Conservation (phyloP, 2,113 vertebrate species). For the Actinemys pallida region DNA sequence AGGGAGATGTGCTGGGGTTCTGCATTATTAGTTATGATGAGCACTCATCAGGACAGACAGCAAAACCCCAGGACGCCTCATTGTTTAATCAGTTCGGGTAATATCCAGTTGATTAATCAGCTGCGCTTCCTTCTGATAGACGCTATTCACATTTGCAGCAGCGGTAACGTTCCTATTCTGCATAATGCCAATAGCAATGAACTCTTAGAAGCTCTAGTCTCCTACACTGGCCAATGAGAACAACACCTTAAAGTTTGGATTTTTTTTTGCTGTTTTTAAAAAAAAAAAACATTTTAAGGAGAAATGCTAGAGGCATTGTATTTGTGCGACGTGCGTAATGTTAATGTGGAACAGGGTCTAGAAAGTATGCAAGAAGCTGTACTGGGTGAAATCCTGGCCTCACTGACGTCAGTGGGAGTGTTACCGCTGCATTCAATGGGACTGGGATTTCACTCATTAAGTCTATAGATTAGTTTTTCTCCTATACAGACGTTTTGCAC, state of each 20-base stretch:
- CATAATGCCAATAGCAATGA: not conserved
- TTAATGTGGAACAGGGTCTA: not conserved
- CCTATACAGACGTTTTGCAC: not conserved
- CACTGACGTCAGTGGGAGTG: accelerated
- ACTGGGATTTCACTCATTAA: not conserved
- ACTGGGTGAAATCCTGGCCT: not conserved
- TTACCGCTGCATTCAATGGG: not conserved
- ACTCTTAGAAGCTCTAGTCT: not conserved
- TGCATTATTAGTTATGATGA: conserved; percentile 79
- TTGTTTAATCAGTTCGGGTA: conserved; percentile 85
- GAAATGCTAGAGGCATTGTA: not conserved
- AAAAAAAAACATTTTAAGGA: not conserved
- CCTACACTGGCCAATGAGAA: not conserved
- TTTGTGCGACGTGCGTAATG: not conserved
- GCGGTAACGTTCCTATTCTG: conserved; percentile 28
- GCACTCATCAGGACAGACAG: conserved; percentile 78
- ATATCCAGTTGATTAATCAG: conserved; percentile 83
- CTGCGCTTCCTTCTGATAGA: conserved; percentile 71
- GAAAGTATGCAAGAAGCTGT: accelerated
- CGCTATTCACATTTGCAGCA: conserved; percentile 30
- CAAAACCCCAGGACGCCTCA: conserved; percentile 82
- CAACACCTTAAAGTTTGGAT: not conserved
- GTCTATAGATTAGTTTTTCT: not conserved
- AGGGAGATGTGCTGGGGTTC: conserved; percentile 76
- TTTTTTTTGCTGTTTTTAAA: not conserved